A percentile compares a stretch with the other conserved stretches of the same genome.
phyloP scores from a whole-genome alignment of 2,888 invertebrate genomes.

The Tiliacea aurago region DNA sequence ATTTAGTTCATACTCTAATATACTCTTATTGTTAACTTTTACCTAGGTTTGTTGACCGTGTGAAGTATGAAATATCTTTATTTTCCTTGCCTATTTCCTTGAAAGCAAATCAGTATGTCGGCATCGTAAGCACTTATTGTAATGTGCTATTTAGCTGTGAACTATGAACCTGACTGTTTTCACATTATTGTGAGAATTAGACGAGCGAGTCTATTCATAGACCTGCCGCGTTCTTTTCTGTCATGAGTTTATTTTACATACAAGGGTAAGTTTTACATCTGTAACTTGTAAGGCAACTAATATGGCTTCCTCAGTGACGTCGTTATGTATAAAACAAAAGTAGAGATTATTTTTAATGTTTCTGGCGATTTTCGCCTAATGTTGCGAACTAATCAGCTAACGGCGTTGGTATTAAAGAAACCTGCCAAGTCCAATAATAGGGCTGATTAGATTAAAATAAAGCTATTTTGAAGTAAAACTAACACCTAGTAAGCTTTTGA shows the following conservation, averaged over 20 bases:
- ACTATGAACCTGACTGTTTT: constrained; percentile 54
- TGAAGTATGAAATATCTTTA: constrained; percentile 16
- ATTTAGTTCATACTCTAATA: constrained; percentile 1
- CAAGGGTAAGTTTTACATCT: constrained; percentile 27
- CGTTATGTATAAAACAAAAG: neutral
- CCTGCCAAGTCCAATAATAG: neutral
- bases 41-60: constrained; percentile 22
- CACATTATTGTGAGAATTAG: constrained; percentile 21
- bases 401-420: neutral
- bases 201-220: constrained; percentile 20
- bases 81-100: constrained; percentile 25
- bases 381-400: neutral
- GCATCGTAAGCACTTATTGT: constrained; percentile 32
- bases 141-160: constrained; percentile 38
- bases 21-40: constrained; percentile 8
- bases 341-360: neutral
- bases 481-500: neutral
- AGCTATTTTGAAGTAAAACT: neutral
- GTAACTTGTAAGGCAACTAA: too few species aligned
- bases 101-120: constrained; percentile 16
- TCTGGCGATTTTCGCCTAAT: neutral
- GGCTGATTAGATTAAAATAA: neutral
- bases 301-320: constrained; percentile 34
- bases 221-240: constrained; percentile 19
- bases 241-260: constrained; percentile 35